phyloP scores from a whole-genome alignment of 2,888 invertebrate species.

The Morpho helenor region DNA sequence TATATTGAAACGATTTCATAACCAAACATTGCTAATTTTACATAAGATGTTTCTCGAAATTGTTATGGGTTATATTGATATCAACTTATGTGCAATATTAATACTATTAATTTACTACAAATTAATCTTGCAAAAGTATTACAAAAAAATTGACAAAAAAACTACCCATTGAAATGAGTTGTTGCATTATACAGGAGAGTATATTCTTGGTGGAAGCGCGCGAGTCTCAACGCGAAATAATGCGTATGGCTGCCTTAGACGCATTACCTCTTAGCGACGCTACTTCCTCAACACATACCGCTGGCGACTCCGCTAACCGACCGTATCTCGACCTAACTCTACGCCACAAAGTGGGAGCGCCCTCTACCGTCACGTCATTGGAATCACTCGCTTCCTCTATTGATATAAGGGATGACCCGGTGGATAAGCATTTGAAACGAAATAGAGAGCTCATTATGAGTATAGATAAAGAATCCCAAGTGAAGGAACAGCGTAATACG shows the following conservation, averaged over 20 bases:
- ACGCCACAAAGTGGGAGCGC: constrained; percentile 41
- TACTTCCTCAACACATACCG: constrained; percentile 28
- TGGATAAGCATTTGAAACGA: constrained; percentile 46
- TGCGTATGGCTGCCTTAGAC: constrained; percentile 56
- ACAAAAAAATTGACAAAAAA: too few relatives aligned
- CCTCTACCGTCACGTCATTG: constrained; percentile 78
- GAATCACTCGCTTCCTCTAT: constrained; percentile 71
- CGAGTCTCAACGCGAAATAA: constrained; percentile 83
- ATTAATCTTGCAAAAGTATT: too few relatives aligned
- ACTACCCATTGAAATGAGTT: background rate
- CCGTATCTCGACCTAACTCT: constrained; percentile 51
- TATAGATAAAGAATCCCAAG: constrained; percentile 54
- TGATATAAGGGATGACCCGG: constrained; percentile 43
- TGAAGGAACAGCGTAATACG: constrained; percentile 51
- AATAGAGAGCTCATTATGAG: constrained; percentile 43
- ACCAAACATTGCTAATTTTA: too few relatives aligned
- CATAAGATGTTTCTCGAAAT: too few relatives aligned
- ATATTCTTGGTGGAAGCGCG: constrained; percentile 90
- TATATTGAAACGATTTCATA: too few relatives aligned
- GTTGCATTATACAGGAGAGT: constrained; percentile 80
- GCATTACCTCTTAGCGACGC: constrained; percentile 33
- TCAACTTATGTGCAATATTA: too few relatives aligned
- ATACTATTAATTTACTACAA: too few relatives aligned
- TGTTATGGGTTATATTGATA: too few relatives aligned
- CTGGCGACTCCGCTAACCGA: constrained; percentile 24